phyloP scores from a whole-genome alignment of 2,797 vertebrate genomes.

The Rhynchotus rufescens region DNA sequence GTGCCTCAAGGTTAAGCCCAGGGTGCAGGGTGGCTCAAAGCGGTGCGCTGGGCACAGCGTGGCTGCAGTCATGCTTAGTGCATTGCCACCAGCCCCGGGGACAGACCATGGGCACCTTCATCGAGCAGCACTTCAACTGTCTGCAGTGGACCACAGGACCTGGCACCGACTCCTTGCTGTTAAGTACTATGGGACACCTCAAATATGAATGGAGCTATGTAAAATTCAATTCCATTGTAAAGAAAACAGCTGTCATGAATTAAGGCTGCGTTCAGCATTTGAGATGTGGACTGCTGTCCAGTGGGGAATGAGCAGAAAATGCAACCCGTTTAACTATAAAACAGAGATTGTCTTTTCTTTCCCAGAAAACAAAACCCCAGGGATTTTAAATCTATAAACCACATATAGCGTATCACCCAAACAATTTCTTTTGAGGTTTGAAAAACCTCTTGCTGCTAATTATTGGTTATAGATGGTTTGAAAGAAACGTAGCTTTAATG shows the following conservation, averaged over 20 bases:
- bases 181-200: slow-evolving; percentile 60
- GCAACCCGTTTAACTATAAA: slow-evolving; percentile 48
- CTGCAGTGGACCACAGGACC: background rate
- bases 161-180: background rate
- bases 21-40: background rate
- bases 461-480: slow-evolving; percentile 70
- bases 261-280: slow-evolving; percentile 25
- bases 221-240: slow-evolving; percentile 56
- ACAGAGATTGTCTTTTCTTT: slow-evolving; percentile 44
- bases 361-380: slow-evolving; percentile 64
- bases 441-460: slow-evolving; percentile 74
- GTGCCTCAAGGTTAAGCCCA: background rate
- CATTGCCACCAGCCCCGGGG: background rate
- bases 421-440: slow-evolving; percentile 64
- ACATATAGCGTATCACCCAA: slow-evolving; percentile 69
- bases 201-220: slow-evolving; percentile 53
- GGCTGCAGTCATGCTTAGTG: rapidly evolving
- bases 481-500: slow-evolving; percentile 60
- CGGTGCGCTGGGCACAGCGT: background rate
- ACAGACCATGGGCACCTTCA: background rate
- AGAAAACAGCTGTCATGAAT: slow-evolving; percentile 64
- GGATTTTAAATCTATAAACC: slow-evolving; percentile 74
- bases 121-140: background rate
- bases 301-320: slow-evolving; percentile 61
- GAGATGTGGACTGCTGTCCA: slow-evolving; percentile 56